Evolutionary conservation across 2,888 invertebrate species (phyloP).

Genomic region (Tricholauxania praeusta): DNA sequence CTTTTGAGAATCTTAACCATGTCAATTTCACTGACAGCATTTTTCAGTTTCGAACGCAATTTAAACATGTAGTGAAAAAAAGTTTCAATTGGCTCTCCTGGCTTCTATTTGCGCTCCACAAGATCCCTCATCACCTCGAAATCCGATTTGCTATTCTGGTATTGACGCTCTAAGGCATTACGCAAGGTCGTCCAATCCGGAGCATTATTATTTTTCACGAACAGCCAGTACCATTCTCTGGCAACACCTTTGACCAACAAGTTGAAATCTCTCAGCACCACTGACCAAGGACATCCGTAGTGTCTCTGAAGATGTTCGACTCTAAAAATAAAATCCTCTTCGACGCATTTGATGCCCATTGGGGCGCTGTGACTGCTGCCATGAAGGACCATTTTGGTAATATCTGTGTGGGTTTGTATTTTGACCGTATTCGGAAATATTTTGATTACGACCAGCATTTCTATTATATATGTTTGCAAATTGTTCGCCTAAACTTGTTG

Average conservation of each 20-base stretch:
- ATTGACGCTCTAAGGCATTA: background rate
- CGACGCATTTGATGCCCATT: background rate
- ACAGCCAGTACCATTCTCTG: slow-evolving; percentile 33
- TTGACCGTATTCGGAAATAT: too few relatives aligned
- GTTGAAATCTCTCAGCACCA: slow-evolving; percentile 28
- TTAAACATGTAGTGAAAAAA: slow-evolving; percentile 16
- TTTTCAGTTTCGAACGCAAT: background rate
- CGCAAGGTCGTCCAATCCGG: slow-evolving; percentile 9
- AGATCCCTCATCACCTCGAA: slow-evolving; percentile 29
- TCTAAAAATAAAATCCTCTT: slow-evolving; percentile 34
- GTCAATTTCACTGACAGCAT: slow-evolving; percentile 11
- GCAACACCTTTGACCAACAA: slow-evolving; percentile 18
- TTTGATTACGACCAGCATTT: too few relatives aligned
- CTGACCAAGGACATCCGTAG: slow-evolving; percentile 13
- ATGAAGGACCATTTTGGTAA: too few relatives aligned
- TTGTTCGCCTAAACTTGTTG: too few relatives aligned
- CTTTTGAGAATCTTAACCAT: slow-evolving; percentile 15
- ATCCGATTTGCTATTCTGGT: background rate
- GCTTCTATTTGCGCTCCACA: slow-evolving; percentile 18
- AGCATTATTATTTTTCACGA: background rate
- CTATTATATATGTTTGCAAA: too few relatives aligned
- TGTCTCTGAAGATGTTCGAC: slow-evolving; percentile 22
- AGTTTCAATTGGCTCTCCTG: slow-evolving; percentile 8
- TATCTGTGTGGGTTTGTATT: too few relatives aligned
- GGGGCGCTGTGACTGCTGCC: too few relatives aligned